Conservation (phyloP, 2,797 vertebrate genomes). For the Crenuchus spilurus region DNA sequence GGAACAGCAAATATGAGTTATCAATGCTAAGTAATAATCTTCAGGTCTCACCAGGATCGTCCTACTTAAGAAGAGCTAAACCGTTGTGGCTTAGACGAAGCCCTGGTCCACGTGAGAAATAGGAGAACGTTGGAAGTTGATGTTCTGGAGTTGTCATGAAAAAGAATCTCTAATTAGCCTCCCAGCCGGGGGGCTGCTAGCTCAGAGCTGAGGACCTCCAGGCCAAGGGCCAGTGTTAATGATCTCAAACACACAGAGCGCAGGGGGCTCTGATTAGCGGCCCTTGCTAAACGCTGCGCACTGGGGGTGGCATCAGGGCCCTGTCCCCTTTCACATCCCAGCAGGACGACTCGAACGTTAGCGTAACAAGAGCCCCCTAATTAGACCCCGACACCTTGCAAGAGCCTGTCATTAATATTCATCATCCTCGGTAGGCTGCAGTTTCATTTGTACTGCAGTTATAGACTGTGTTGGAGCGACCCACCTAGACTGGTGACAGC, state of each 20-base stretch:
- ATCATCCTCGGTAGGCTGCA: slow-evolving; percentile 91
- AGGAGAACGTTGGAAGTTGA: slow-evolving; percentile 55
- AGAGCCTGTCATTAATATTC: slow-evolving; percentile 98
- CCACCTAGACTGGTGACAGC: slow-evolving; percentile 32
- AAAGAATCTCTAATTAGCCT: slow-evolving; percentile 78
- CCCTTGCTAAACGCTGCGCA: slow-evolving; percentile 56
- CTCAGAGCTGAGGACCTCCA: slow-evolving; percentile 58
- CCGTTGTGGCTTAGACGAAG: not conserved
- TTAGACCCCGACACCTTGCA: slow-evolving; percentile 99
- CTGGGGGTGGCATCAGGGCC: slow-evolving; percentile 62
- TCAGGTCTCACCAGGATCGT: too few species aligned
- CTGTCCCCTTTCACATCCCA: slow-evolving; percentile 60
- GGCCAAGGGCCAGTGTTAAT: slow-evolving; percentile 78
- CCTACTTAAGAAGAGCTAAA: too few species aligned
- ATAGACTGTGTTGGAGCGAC: slow-evolving; percentile 84
- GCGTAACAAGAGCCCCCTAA: slow-evolving; percentile 92
- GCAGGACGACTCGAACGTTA: slow-evolving; percentile 85
- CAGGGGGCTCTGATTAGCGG: slow-evolving; percentile 57
- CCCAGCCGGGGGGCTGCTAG: slow-evolving; percentile 70
- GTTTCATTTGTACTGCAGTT: slow-evolving; percentile 92
- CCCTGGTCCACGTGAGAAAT: slow-evolving; percentile 58
- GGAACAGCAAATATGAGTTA: too few species aligned
- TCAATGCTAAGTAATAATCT: too few species aligned
- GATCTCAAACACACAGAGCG: slow-evolving; percentile 62
- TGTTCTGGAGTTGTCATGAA: slow-evolving; percentile 66